Conservation (phyloP, 2,888 invertebrate genomes). For the Anthoptus insignis region DNA sequence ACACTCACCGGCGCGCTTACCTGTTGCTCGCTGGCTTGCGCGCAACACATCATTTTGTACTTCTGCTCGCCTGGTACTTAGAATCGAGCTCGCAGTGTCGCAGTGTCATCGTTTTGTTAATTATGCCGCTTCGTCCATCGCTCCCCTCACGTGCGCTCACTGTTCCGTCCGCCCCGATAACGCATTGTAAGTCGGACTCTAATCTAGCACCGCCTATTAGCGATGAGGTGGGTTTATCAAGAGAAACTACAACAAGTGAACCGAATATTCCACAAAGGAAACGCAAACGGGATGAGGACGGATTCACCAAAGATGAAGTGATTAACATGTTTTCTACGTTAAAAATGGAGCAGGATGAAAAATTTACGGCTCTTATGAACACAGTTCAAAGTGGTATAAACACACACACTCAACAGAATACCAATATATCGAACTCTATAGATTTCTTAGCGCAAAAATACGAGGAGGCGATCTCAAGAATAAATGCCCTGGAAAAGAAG, state of each 20-base stretch:
- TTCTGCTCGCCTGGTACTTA: background rate
- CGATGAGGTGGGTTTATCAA: background rate
- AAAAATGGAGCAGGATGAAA: slow-evolving; percentile 14
- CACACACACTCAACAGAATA: slow-evolving; percentile 5
- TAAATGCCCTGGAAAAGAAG: slow-evolving; percentile 1
- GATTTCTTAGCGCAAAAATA: slow-evolving; percentile 12
- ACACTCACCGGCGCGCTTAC: no score
- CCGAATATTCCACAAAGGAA: background rate
- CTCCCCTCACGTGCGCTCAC: background rate
- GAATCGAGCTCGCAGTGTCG: no score
- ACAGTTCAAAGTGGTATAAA: slow-evolving; percentile 12
- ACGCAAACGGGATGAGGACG: background rate
- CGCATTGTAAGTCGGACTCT: background rate
- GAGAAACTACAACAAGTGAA: background rate
- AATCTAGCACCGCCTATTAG: background rate
- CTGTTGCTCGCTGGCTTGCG: no score
- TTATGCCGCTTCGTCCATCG: background rate
- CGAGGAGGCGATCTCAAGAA: slow-evolving; percentile 3
- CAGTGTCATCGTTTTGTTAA: no score
- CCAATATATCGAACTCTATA: slow-evolving; percentile 1
- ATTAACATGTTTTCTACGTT: slow-evolving; percentile 1
- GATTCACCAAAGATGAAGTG: background rate
- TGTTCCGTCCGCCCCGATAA: background rate
- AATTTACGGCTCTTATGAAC: slow-evolving; percentile 7
- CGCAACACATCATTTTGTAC: no score